Conservation (phyloP, 2,797 vertebrate species). For the Zalophus californianus region DNA sequence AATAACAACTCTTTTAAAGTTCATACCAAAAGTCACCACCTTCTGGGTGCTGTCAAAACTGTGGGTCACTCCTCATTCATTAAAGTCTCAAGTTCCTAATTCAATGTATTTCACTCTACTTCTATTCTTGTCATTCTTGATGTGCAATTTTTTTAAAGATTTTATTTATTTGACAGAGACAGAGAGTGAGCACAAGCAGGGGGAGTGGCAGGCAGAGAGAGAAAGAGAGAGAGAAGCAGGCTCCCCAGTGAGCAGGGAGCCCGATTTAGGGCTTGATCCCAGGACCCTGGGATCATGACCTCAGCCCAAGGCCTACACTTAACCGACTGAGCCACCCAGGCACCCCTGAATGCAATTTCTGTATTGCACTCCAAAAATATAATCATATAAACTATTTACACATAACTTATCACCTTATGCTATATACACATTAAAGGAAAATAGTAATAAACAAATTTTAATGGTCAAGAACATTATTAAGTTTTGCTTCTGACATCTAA, state of each 20-base stretch:
- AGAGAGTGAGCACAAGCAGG: no score
- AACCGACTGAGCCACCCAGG: no score
- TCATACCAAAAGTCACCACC: background rate
- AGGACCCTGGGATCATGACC: no score
- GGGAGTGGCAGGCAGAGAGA: no score
- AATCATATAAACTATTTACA: background rate
- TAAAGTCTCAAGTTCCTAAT: background rate
- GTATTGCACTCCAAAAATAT: background rate
- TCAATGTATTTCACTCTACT: background rate
- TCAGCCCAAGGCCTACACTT: no score
- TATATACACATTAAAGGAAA: background rate
- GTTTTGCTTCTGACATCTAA: background rate
- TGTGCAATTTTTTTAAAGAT: background rate
- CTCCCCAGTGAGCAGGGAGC: no score
- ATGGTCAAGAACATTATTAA: background rate
- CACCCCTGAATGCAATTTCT: background rate
- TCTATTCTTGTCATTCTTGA: background rate
- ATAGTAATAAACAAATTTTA: background rate
- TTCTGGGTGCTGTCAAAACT: background rate
- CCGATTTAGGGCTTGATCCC: no score
- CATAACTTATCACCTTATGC: background rate
- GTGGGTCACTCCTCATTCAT: background rate
- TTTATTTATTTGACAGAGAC: no score
- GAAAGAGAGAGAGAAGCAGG: no score
- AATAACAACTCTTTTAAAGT: background rate